Percentiles rank a stretch among this genome's conserved stretches.
phyloP scores from a whole-genome alignment of 2,113 vertebrate species.

The Dicrurus megarhynchus region DNA sequence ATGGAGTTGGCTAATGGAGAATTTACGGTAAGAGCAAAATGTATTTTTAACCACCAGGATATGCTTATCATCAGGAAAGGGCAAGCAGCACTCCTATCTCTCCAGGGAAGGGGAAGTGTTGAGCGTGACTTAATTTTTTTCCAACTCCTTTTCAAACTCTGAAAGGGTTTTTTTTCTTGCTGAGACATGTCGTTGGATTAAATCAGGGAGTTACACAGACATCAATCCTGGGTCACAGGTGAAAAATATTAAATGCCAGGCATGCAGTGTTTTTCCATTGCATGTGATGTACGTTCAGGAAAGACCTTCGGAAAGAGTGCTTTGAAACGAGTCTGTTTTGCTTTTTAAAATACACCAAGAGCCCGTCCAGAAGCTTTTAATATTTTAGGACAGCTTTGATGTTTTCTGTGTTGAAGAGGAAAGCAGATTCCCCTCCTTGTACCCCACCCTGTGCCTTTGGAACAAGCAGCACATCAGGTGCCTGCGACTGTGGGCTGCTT shows the following conservation, averaged over 20 bases:
- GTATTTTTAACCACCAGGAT: conserved; percentile 71
- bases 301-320: background rate
- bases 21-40: conserved; percentile 51
- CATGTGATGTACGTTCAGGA: conserved; percentile 3
- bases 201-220: background rate
- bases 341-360: background rate
- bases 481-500: background rate
- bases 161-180: background rate
- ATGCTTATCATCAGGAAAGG: conserved; percentile 69
- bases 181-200: background rate
- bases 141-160: conserved; percentile 25
- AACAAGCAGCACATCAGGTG: background rate
- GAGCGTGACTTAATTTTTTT: conserved; percentile 45
- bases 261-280: conserved; percentile 32
- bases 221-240: conserved; percentile 4
- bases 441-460: background rate
- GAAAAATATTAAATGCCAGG: conserved; percentile 31
- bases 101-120: conserved; percentile 58
- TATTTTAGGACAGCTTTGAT: conserved; percentile 10
- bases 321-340: background rate
- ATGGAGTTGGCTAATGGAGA: conserved; percentile 14
- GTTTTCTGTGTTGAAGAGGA: background rate
- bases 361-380: background rate
- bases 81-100: conserved; percentile 51
- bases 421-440: background rate